Conservation (phyloP, 1,140 invertebrate species). For the Ridgeia piscesae region DNA sequence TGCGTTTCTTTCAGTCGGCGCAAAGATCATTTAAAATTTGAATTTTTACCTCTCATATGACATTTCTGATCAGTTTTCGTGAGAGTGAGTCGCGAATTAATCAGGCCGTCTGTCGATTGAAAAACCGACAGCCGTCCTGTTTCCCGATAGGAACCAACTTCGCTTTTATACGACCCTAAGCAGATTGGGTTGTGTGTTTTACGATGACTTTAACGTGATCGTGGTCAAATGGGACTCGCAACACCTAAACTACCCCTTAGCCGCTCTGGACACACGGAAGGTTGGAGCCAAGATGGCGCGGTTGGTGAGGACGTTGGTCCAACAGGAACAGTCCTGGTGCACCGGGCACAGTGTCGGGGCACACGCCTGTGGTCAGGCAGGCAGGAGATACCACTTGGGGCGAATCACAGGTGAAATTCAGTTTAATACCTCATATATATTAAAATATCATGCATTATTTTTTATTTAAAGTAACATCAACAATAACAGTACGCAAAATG, state of each 20-base stretch:
- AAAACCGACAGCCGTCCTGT: too few species aligned
- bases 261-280: constrained; percentile 29
- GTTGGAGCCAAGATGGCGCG: constrained; percentile 58
- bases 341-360: constrained; percentile 54
- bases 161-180: too few species aligned
- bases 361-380: constrained; percentile 50
- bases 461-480: too few species aligned
- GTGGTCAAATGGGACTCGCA: constrained; percentile 58
- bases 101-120: too few species aligned
- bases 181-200: background rate
- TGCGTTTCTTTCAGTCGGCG: too few species aligned
- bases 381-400: constrained; percentile 65
- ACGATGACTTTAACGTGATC: constrained; percentile 68
- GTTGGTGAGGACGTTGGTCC: constrained; percentile 20
- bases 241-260: constrained; percentile 58
- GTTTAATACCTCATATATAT: background rate
- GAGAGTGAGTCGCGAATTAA: too few species aligned
- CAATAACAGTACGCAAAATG: too few species aligned
- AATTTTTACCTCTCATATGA: too few species aligned
- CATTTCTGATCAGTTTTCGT: too few species aligned
- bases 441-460: background rate
- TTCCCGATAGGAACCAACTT: too few species aligned
- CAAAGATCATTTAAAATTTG: too few species aligned
- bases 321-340: constrained; percentile 36
- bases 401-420: constrained; percentile 68